phyloP scores from a whole-genome alignment of 2,797 vertebrate genomes.

The Pempheris klunzingeri region DNA sequence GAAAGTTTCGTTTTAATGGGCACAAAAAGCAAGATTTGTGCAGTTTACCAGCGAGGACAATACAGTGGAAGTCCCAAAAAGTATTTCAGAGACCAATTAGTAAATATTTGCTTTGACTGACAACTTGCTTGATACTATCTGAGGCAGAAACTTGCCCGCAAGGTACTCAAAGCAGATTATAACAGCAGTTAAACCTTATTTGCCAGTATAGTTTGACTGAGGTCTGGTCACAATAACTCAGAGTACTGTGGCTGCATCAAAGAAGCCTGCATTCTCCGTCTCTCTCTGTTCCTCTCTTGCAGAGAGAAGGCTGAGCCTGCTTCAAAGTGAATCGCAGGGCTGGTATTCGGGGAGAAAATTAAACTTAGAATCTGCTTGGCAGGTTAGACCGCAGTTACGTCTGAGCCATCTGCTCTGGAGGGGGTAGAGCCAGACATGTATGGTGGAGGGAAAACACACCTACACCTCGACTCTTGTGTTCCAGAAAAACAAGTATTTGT shows the following conservation, averaged over 20 bases:
- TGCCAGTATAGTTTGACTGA: slow-evolving; percentile 20
- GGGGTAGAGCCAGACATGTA: slow-evolving; percentile 11
- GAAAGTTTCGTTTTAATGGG: slow-evolving; percentile 22
- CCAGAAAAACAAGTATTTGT: not conserved
- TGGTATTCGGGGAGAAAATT: slow-evolving; percentile 45
- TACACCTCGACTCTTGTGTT: not conserved
- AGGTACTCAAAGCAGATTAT: slow-evolving; percentile 4
- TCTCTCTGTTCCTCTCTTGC: slow-evolving; percentile 9
- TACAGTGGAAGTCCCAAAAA: not conserved
- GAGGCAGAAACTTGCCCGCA: slow-evolving; percentile 7
- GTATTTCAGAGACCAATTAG: slow-evolving; percentile 10
- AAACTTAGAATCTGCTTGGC: slow-evolving; percentile 43
- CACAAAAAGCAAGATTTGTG: slow-evolving; percentile 15
- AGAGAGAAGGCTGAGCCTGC: slow-evolving; percentile 17
- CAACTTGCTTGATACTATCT: not conserved
- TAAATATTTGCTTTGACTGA: slow-evolving; percentile 10
- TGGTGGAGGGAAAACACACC: not conserved
- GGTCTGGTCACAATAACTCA: slow-evolving; percentile 2
- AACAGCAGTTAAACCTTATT: slow-evolving; percentile 16
- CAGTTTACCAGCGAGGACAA: slow-evolving; percentile 23
- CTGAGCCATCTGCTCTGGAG: slow-evolving; percentile 30
- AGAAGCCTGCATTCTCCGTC: not conserved
- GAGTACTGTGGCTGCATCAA: slow-evolving; percentile 20
- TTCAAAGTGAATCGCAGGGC: slow-evolving; percentile 34
- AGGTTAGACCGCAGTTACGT: slow-evolving; percentile 19